Percentiles rank a stretch among this genome's conserved stretches.
phyloP scores from a whole-genome alignment of 1,140 invertebrate species.

The Atta cephalotes region DNA sequence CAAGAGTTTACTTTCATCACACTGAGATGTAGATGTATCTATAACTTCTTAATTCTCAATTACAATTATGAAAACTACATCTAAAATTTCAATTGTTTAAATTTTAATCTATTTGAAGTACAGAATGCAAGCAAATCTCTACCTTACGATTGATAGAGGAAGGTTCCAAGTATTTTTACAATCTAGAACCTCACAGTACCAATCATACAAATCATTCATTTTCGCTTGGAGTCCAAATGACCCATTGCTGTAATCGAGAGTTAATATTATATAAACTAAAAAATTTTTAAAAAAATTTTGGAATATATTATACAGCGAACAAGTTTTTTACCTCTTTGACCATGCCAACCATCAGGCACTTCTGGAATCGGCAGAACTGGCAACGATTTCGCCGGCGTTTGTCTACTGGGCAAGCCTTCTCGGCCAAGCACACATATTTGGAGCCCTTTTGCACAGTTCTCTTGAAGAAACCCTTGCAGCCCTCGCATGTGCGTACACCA shows the following conservation, averaged over 20 bases:
- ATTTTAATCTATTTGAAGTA: no score
- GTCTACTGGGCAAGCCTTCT: conserved; percentile 99
- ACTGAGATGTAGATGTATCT: neutral
- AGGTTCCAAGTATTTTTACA: no score
- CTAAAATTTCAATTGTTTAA: no score
- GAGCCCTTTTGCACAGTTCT: conserved; percentile 99
- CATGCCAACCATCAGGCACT: conserved; percentile 99
- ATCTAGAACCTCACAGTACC: no score
- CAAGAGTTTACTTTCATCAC: neutral
- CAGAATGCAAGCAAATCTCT: no score
- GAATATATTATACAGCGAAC: neutral
- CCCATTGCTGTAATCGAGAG: no score
- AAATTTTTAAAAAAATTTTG: neutral
- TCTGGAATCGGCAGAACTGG: conserved; percentile 99
- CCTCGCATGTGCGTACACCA: conserved; percentile 98
- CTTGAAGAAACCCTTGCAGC: conserved; percentile 98
- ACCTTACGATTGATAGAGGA: no score
- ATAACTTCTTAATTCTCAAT: neutral
- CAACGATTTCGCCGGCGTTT: conserved; percentile 98
- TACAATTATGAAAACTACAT: no score
- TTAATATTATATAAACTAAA: neutral
- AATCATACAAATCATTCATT: no score
- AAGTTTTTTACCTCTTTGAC: conserved; percentile 94
- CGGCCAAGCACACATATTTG: conserved; percentile 99
- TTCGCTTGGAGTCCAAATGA: no score